Evolutionary conservation across 1,140 invertebrate genomes (phyloP), one percentile per base, ranked within the genome.

Genomic region (Sitobion miscanthi): DNA sequence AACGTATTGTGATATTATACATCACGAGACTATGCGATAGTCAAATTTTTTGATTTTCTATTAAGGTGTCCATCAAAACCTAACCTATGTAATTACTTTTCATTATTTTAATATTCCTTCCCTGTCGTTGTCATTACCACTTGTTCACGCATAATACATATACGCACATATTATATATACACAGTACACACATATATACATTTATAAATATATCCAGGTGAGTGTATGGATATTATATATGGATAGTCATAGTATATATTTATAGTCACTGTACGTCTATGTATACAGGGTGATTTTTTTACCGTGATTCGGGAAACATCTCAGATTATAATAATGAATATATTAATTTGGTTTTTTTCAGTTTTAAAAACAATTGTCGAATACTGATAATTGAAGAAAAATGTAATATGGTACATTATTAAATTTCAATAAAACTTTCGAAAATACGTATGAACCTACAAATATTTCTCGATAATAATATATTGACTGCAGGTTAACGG

Each of bases 51-150:
- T 25, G 25, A 8, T n/a, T 88, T 88, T 52, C 49, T 54, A 35
- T 54, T 25, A 47, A 89, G 87, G 49, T 89, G 87, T 89, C 87
- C 49, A 35, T 89, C 87, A 89, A 89, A 89, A 38, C n/a, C 49
- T 35, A 35, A 89, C 49, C 87, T 54, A 38, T 89, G 49, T 89
- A 89, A 89, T 89, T 89, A 89, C n/a, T 89, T 54, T 89, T 89
- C 52, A 89, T 89, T 89, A 89, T 89, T 89, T 89, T 89, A 89
- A 89, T 87, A 49, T 52, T 89, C 47, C 7, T 7, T 89, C 7
- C n/a, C 87, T 5, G 23, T 49, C 85, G 87, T 89, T n/a, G 42
- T 86, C 85, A 45, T 86, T 86, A 45, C 30, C 42, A 47, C 85
- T 47, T 4, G 83, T 85, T 85, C 83, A 38, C 82, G 14, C 49